A percentile compares a stretch with the other conserved stretches of the same genome.
phyloP scores from a whole-genome alignment of 1,140 invertebrate genomes.

The Drosophila triauraria region DNA sequence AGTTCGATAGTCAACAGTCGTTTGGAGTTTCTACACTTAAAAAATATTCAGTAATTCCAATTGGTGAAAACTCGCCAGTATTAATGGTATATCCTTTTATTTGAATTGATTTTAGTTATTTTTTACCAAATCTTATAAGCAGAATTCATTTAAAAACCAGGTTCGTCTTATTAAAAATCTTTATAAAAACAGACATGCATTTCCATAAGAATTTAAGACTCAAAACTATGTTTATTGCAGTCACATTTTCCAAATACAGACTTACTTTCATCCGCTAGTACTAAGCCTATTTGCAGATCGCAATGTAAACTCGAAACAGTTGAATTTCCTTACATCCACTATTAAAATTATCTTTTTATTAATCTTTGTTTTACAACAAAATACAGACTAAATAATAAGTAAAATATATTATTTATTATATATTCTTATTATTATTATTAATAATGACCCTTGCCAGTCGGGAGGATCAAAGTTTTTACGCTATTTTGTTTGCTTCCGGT shows the following conservation, averaged over 20 bases:
- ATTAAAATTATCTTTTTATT: slow-evolving; percentile 80
- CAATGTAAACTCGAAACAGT: slow-evolving; percentile 20
- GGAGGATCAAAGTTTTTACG: slow-evolving; percentile 75
- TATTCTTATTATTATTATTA: slow-evolving; percentile 81
- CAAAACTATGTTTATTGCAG: neutral
- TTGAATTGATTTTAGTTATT: too few species aligned
- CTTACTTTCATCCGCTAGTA: neutral
- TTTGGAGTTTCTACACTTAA: neutral
- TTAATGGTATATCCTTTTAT: too few species aligned
- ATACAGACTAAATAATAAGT: slow-evolving; percentile 84
- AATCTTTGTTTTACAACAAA: slow-evolving; percentile 81
- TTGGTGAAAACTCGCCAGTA: too few species aligned
- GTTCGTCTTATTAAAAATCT: neutral
- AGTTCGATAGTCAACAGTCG: neutral
- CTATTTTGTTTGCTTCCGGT: slow-evolving; percentile 60
- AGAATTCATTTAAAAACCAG: neutral
- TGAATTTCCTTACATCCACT: slow-evolving; percentile 47
- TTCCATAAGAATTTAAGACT: neutral
- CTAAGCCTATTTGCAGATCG: too few species aligned
- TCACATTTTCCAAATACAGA: slow-evolving; percentile 2
- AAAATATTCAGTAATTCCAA: neutral
- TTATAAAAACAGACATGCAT: neutral
- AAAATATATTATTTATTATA: slow-evolving; percentile 83
- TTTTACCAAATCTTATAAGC: too few species aligned
- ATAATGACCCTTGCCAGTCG: slow-evolving; percentile 71